Base-by-base conservation (phyloP, 2,888 invertebrate genomes). In the Melanostoma mellinum region DNA sequence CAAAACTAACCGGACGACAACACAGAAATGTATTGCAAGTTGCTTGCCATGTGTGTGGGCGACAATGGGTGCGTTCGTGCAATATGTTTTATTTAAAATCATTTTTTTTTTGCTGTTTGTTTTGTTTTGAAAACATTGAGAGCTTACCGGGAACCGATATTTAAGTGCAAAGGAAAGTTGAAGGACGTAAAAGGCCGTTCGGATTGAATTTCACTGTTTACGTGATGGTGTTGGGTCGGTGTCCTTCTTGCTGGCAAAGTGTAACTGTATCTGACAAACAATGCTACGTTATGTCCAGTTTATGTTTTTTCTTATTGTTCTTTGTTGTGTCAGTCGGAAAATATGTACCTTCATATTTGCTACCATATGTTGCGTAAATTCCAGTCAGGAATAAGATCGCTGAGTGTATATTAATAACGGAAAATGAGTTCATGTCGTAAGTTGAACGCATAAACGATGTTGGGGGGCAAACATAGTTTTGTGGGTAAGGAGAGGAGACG, bases 131-230 rank as follows among this genome's bases (percentile, higher is more conserved):
- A 20, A 20, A 20, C 20, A 20, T 20, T 20, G 20, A 20, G 20
- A 20, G 20, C 20, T 20, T 20, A 20, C 20, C 20, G 20, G 20
- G 20, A 20, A 20, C 20, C 20, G 20, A 20, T 20, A 20, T 20
- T 20, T 20, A 20, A 58, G 35, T 30, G 38, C 56, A 75, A 74
- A 53, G 30, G 30, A 56, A 56, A 63, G 55, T 36, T 78, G 78
- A 84, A 84, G 84, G 84, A 84, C 84, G 84, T 75, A 71, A 84
- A 78, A 84, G 84, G 84, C 79, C 75, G 78, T 79, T 68, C 74
- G 60, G 74, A 75, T 84, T 84, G 84, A 67, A 67, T 84, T 84
- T 84, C 84, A 79, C 71, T 79, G 78, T 71, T 74, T 84, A 78
- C 74, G 65, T 61, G 69, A 75, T 58, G 67, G 82, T 78, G 82